phyloP scores from a whole-genome alignment of 2,888 invertebrate genomes.

The Scelioninae gen. 1 region DNA sequence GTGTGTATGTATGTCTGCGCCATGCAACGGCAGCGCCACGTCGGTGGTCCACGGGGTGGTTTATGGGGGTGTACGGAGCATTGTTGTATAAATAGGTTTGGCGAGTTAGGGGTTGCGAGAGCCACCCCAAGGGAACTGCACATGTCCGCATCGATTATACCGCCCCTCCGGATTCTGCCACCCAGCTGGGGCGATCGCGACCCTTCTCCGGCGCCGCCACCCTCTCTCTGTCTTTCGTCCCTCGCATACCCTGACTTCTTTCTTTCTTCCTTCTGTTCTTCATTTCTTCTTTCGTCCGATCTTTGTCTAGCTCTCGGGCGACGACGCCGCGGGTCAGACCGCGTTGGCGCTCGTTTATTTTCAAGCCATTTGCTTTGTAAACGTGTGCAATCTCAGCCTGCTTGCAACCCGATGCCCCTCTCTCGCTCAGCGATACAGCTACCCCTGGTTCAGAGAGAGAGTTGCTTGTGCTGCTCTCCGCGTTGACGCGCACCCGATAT shows the following conservation, averaged over 20 bases:
- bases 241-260: neutral
- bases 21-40: slow-evolving; percentile 60
- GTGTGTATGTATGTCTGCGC: slow-evolving; percentile 44
- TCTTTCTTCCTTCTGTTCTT: slow-evolving; percentile 30
- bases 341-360: slow-evolving; percentile 81
- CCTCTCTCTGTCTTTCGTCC: slow-evolving; percentile 21
- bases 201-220: slow-evolving; percentile 66
- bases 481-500: slow-evolving; percentile 65
- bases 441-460: slow-evolving; percentile 38
- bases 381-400: slow-evolving; percentile 82
- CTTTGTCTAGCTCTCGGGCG: slow-evolving; percentile 36
- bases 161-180: slow-evolving; percentile 72
- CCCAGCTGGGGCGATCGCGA: slow-evolving; percentile 66
- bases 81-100: slow-evolving; percentile 85
- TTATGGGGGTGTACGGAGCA: slow-evolving; percentile 83
- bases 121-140: slow-evolving; percentile 83
- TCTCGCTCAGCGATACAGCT: slow-evolving; percentile 30
- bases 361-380: slow-evolving; percentile 84
- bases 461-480: slow-evolving; percentile 53
- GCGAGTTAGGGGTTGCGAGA: slow-evolving; percentile 84
- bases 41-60: slow-evolving; percentile 82
- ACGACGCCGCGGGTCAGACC: slow-evolving; percentile 77
- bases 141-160: slow-evolving; percentile 84
- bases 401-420: slow-evolving; percentile 44
- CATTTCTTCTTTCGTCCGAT: slow-evolving; percentile 9